Evolutionary conservation across 2,113 vertebrate genomes (phyloP).

Genomic region (Gulo gulo): DNA sequence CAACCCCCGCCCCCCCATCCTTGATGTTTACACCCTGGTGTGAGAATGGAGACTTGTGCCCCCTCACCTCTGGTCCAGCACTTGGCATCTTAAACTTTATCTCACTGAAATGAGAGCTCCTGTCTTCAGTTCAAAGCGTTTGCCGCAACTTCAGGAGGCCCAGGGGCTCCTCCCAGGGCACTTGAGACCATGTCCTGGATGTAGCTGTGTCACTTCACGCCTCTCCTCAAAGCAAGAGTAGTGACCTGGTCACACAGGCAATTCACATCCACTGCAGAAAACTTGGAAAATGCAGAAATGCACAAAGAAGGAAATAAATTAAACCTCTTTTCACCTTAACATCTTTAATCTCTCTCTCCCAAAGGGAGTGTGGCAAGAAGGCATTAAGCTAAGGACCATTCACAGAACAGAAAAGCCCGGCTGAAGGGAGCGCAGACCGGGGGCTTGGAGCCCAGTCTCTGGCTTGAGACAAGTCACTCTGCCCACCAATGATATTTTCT

Average conservation of each 20-base stretch:
- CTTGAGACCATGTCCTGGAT: neutral
- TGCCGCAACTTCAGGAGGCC: neutral
- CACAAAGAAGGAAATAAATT: constrained; percentile 42
- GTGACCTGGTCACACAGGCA: neutral
- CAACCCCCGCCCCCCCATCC: neutral
- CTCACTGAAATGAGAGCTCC: neutral
- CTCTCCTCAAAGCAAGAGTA: neutral
- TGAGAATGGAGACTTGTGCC: neutral
- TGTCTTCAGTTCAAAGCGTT: neutral
- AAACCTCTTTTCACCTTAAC: constrained; percentile 36
- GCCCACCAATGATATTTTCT: neutral
- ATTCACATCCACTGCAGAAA: constrained; percentile 23
- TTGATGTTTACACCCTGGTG: too few species aligned
- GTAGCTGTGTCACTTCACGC: neutral
- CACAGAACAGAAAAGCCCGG: neutral
- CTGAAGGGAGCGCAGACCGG: fast-evolving
- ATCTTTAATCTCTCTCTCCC: constrained; percentile 47
- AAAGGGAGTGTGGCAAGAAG: constrained; percentile 14
- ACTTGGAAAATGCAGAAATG: constrained; percentile 30
- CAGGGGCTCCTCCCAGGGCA: neutral
- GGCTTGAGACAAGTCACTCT: neutral
- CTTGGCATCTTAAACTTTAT: neutral
- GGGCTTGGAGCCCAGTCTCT: neutral
- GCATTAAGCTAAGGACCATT: neutral
- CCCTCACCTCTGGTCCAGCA: neutral